phyloP scores from a whole-genome alignment of 2,888 invertebrate species.

The Cheilosia urbana region DNA sequence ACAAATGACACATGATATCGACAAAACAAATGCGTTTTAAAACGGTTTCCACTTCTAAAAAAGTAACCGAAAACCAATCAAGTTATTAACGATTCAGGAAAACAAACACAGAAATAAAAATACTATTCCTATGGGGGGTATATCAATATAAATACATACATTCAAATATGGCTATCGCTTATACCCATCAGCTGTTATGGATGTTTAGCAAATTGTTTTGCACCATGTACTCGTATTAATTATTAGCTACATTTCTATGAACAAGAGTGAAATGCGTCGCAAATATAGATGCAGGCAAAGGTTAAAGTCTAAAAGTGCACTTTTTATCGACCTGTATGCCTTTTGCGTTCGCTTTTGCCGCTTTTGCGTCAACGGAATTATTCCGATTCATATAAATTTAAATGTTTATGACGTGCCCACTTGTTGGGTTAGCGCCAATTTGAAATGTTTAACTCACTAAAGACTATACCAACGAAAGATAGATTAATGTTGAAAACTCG shows the following conservation, averaged over 20 bases:
- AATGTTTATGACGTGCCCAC: neutral
- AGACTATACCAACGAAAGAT: neutral
- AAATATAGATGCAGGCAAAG: neutral
- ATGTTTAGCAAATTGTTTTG: too few relatives aligned
- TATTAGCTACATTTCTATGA: neutral
- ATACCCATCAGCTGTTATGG: too few relatives aligned
- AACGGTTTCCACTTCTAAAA: conserved; percentile 11
- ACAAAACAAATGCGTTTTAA: conserved; percentile 10
- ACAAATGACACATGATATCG: conserved; percentile 3
- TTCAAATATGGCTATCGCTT: neutral
- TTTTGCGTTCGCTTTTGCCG: too few relatives aligned
- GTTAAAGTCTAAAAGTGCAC: conserved; percentile 15
- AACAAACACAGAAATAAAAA: neutral
- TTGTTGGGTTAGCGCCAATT: conserved; percentile 16
- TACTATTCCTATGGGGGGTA: neutral
- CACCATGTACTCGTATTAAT: neutral
- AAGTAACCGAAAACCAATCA: conserved; percentile 7
- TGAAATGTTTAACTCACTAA: neutral
- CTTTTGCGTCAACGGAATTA: neutral
- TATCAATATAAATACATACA: neutral
- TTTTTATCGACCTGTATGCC: neutral
- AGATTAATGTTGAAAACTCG: neutral
- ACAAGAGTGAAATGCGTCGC: neutral
- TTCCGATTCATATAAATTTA: conserved; percentile 19
- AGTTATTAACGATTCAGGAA: conserved; percentile 6